Conservation (phyloP, 2,888 invertebrate genomes). For the Saturnia pavonia region DNA sequence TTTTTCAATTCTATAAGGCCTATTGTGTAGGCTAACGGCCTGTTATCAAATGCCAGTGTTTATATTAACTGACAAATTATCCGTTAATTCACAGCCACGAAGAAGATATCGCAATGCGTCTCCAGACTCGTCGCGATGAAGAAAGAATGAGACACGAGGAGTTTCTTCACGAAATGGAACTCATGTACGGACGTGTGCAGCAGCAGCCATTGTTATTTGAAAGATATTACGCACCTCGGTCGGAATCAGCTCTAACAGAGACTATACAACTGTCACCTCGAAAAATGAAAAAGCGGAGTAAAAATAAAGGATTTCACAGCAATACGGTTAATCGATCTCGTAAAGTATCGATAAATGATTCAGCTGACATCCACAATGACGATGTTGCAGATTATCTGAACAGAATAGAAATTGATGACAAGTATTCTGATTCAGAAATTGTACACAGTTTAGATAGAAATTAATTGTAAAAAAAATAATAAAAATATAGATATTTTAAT, state of each 20-base stretch:
- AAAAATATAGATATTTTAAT: background rate
- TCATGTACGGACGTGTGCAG: constrained; percentile 86
- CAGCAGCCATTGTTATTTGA: constrained; percentile 87
- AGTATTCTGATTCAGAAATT: constrained; percentile 60
- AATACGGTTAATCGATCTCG: constrained; percentile 59
- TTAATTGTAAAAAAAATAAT: constrained; percentile 33
- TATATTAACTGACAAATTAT: background rate
- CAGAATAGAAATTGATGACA: constrained; percentile 61
- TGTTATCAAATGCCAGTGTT: background rate
- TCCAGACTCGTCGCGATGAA: constrained; percentile 85
- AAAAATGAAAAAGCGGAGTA: constrained; percentile 60
- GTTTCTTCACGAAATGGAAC: constrained; percentile 86
- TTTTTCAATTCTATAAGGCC: too few species aligned
- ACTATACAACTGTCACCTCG: constrained; percentile 64
- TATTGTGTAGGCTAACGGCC: background rate
- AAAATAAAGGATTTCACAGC: constrained; percentile 50
- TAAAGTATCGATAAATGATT: constrained; percentile 66
- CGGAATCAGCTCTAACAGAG: constrained; percentile 54
- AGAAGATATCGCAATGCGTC: constrained; percentile 85
- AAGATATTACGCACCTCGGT: constrained; percentile 84
- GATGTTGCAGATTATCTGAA: constrained; percentile 64
- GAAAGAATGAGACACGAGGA: constrained; percentile 85
- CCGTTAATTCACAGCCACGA: constrained; percentile 70
- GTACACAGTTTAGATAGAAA: constrained; percentile 50
- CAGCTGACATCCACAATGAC: constrained; percentile 57